A percentile compares a stretch with the other conserved stretches of the same genome.
Evolutionary conservation across 30 jellyfish, hydroid and myxozoan species (phyloP).

Genomic region (Catostylus mosaicus): DNA sequence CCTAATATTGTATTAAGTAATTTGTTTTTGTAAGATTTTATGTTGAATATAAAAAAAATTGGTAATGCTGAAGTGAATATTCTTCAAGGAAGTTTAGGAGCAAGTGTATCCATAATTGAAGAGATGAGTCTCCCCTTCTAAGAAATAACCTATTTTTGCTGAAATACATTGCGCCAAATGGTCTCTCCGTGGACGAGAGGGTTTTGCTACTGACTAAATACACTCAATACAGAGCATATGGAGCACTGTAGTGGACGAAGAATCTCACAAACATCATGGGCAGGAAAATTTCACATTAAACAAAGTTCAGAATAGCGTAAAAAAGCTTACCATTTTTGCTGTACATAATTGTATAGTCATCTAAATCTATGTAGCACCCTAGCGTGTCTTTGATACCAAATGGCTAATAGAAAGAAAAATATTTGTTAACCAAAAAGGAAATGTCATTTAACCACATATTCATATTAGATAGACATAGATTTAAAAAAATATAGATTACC

Average conservation of each 20-base stretch:
- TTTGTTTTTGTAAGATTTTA: no score
- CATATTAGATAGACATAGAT: neutral
- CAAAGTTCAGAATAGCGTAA: no score
- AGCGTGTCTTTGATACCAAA: slow-evolving; percentile 91
- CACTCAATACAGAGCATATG: neutral
- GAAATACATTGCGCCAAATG: neutral
- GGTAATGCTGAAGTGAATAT: no score
- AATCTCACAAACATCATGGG: neutral
- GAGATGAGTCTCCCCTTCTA: no score
- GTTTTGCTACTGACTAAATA: neutral
- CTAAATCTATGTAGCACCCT: slow-evolving; percentile 92
- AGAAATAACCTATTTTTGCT: no score
- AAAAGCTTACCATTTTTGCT: slow-evolving; percentile 96
- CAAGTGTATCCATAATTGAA: no score
- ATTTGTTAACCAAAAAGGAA: neutral
- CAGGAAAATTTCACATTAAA: neutral
- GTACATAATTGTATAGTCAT: slow-evolving; percentile 74
- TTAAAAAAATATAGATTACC: neutral
- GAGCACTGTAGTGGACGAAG: neutral
- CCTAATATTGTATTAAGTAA: no score
- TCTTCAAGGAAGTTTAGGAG: no score
- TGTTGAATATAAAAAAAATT: no score
- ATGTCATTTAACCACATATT: neutral
- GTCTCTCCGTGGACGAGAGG: neutral
- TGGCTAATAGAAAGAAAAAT: slow-evolving; percentile 62